Conservation (phyloP, 2,797 vertebrate species). For the Ataeniobius toweri region DNA sequence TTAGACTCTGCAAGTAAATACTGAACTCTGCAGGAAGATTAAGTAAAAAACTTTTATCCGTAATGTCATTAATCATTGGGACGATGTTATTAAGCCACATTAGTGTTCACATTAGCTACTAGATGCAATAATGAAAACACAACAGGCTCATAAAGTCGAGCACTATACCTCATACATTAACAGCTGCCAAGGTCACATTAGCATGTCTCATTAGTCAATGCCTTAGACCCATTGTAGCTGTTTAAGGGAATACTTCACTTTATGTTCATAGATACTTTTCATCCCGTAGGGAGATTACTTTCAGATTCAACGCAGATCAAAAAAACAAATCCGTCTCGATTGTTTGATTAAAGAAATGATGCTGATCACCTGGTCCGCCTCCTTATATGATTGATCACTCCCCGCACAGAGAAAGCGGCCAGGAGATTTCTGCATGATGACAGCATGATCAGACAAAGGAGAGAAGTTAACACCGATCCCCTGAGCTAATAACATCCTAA, state of each 20-base stretch:
- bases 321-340: conserved; percentile 33
- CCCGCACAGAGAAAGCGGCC: conserved; percentile 70
- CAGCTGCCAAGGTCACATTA: conserved; percentile 23
- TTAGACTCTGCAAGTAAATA: conserved; percentile 62
- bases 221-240: conserved; percentile 21
- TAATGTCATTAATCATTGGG: conserved; percentile 30
- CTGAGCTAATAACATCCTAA: conserved; percentile 36
- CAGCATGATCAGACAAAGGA: conserved; percentile 74
- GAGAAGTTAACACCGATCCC: conserved; percentile 67
- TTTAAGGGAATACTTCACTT: conserved; percentile 8
- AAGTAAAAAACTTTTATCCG: conserved; percentile 36
- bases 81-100: conserved; percentile 33
- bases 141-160: conserved; percentile 18
- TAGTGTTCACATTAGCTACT: conserved; percentile 19
- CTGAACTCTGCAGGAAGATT: conserved; percentile 20
- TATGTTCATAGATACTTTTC: conserved; percentile 19
- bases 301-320: conserved; percentile 12
- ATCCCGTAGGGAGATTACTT: conserved; percentile 9
- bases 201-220: conserved; percentile 25
- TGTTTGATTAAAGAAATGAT: conserved; percentile 65
- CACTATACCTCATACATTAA: conserved; percentile 16
- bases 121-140: conserved; percentile 34
- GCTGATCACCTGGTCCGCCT: conserved; percentile 74
- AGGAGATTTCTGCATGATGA: conserved; percentile 73
- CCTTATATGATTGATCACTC: conserved; percentile 70